Evolutionary conservation across 2,797 vertebrate genomes (phyloP), one percentile per base, ranked within the genome.

Genomic region (Helicolenus hilgendorfi): DNA sequence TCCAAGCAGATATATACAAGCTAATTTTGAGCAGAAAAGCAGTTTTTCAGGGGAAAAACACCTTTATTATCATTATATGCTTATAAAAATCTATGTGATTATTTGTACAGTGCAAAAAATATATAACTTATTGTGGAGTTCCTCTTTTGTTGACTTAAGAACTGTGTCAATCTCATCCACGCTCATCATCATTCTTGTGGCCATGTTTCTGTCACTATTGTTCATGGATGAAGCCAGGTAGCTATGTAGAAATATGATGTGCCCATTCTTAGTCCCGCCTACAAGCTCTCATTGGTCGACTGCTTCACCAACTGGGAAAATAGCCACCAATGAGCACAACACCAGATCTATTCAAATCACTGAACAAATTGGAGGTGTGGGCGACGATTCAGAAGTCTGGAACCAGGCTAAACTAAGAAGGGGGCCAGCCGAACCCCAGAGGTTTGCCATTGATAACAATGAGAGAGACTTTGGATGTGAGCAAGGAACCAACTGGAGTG

Each of bases 381-480:
- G 77, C 22, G 11, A 29, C 27, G 56, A 82, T 73, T 79, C 60
- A 85, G 73, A 59, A 24, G 53, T 45, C 11, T 85, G 71, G 29
- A 70, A 68, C 26, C 45, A 49, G 26, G 59, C 59, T 53, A 78
- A 24, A 55, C 27, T 35, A 24, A 49, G 13, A 41, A 8, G 8
- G 22, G 55, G 33, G 72, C 72, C 13, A 13, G 58, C 55, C 49
- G 2, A 83, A 70, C 77, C 49, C 63, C 24, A 60, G 15, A 62
- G 36, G 18, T 77, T 69, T 74, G 3, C 20, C 27, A 58, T 53
- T 63, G 63, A 59, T 77, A 67, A 74, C 56, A 41, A 84, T 58
- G 7, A 91, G 11, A 90, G 20, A 71, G 20, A 67, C 24, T 45
- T 75, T n/a, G 20, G n/a, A 64, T 33, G 22, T 67, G 31, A 84